Percentiles rank a stretch among this genome's conserved stretches.
Conservation (phyloP, 2,797 vertebrate species). For the Squalus acanthias region DNA sequence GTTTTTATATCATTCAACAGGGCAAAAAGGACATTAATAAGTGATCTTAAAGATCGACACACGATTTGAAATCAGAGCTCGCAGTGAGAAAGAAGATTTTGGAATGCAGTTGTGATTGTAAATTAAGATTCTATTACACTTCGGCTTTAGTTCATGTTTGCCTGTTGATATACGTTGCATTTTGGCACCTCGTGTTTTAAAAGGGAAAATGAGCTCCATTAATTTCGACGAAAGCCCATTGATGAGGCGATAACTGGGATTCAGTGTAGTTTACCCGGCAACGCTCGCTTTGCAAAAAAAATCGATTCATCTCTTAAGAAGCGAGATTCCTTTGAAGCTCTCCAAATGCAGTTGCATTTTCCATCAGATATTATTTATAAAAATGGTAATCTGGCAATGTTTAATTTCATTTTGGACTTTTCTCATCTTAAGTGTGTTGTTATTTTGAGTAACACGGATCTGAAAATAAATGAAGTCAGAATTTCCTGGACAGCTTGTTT, state of each 20-base stretch:
- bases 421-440: not conserved
- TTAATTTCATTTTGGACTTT: not conserved
- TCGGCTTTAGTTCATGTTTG: not conserved
- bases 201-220: not conserved
- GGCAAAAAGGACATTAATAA: not conserved
- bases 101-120: not conserved
- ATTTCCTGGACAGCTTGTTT: not conserved
- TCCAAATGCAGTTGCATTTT: not conserved
- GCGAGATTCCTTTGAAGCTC: not conserved
- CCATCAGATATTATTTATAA: not conserved
- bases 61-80: not conserved
- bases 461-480: not conserved
- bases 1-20: not conserved
- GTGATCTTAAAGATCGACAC: not conserved
- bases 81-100: not conserved
- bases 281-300: not conserved
- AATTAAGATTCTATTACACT: not conserved
- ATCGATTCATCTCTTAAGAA: not conserved
- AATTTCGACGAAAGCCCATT: not conserved
- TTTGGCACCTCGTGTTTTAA: not conserved
- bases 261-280: not conserved
- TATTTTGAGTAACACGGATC: no score
- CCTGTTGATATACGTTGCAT: not conserved
- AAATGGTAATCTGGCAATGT: not conserved
- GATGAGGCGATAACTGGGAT: not conserved